Base-by-base conservation (phyloP, 2,797 vertebrate genomes). In the Scarus forsteni region DNA sequence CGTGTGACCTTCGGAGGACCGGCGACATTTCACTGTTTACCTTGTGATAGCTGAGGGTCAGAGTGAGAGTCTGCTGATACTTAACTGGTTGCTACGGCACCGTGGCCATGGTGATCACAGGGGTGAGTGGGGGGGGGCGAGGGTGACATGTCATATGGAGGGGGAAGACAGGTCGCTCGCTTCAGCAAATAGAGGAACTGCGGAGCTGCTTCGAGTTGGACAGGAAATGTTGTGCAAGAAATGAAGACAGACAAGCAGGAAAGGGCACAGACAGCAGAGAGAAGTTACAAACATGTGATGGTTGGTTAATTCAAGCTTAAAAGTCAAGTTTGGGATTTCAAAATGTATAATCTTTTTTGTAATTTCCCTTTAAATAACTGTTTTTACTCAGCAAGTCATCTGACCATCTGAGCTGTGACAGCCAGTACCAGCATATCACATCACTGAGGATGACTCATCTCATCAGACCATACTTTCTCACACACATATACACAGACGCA, bases 21-120 rank as follows among this genome's bases (percentile, higher is more conserved):
- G 48, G 3, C 81, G 84, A 80, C 80, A 84, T 90, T 85, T 85
- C 46, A 14, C 38, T 80, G 65, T 89, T 83, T 79, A 73, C 79
- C 45, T 50, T 75, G 49, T 43, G 66, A 63, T 76, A 61, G 77
- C 70, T 38, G 9, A 51, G 78, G 70, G 70, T 84, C 68, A 52
- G 44, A 52, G 71, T 44, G 61, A 45, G 56, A 42, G 81, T 42
- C 8, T 6, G 64, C 70, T 73, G 71, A 76, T 72, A 48, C 75
- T 79, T 77, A 50, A 80, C 39, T 65, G 40, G 10, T 11, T 52
- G 62, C 56, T 12, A 46, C 54, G 2, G 61, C 56, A 55, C 53
- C 27, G 15, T 85, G n/a, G 15, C 77, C 69, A 60, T 67, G 73
- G 70, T 35, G 77, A 86, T 60, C 18, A 4, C 59, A 8, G 58